Percentiles rank a stretch among this genome's conserved stretches.
These are phyloP conservation scores for Caenorhabditis japonica DNA, from an alignment of 2,888 invertebrate species.

Conservation along the genomic window DNA sequence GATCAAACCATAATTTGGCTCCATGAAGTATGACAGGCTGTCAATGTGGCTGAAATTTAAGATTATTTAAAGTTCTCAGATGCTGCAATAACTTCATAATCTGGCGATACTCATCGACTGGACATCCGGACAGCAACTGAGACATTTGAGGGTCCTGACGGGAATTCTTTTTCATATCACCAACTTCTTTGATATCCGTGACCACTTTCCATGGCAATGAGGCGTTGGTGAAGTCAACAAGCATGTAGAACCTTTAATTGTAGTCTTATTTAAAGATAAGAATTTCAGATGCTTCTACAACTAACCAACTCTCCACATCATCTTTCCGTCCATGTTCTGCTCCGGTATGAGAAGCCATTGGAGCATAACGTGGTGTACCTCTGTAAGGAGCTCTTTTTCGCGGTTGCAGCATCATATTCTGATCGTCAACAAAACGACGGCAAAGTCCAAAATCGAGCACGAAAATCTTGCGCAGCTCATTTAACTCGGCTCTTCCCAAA, in stretches of 20 bases:
- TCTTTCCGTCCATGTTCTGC: slow-evolving; percentile 68
- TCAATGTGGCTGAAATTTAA: slow-evolving; percentile 54
- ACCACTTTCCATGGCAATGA: slow-evolving; percentile 71
- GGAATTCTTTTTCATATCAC: slow-evolving; percentile 52
- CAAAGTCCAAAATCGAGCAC: slow-evolving; percentile 73
- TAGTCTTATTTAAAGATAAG: too few relatives aligned
- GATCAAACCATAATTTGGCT: slow-evolving; percentile 56
- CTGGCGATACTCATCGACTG: slow-evolving; percentile 49
- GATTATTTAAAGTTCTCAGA: background rate
- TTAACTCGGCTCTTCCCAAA: slow-evolving; percentile 66
- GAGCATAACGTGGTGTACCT: slow-evolving; percentile 71
- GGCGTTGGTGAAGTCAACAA: slow-evolving; percentile 71
- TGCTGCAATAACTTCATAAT: slow-evolving; percentile 40
- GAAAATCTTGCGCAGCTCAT: slow-evolving; percentile 69
- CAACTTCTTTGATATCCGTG: slow-evolving; percentile 65
- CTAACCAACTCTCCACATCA: slow-evolving; percentile 66
- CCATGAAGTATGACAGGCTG: slow-evolving; percentile 47
- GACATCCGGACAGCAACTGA: slow-evolving; percentile 52
- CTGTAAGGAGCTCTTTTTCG: slow-evolving; percentile 66
- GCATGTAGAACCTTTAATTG: slow-evolving; percentile 65
- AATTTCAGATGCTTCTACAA: background rate
- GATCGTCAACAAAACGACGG: slow-evolving; percentile 59
- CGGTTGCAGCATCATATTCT: slow-evolving; percentile 66
- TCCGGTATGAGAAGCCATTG: slow-evolving; percentile 64
- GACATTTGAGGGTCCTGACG: slow-evolving; percentile 33